Evolutionary conservation across 2,113 vertebrate species (phyloP).

Genomic region (Apteryx owenii): DNA sequence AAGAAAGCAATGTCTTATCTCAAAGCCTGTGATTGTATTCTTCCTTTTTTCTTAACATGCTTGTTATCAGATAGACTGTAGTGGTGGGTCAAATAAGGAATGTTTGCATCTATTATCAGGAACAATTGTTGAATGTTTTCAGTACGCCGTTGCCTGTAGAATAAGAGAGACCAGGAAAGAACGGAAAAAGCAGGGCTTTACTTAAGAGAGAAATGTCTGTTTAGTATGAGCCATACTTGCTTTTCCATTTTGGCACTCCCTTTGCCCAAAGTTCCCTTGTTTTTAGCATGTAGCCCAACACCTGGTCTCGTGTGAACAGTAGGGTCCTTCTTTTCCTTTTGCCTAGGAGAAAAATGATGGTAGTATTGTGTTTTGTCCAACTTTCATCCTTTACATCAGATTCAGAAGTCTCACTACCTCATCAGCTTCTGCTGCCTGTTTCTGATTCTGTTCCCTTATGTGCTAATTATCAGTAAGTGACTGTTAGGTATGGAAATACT

Average conservation of each 20-base stretch:
- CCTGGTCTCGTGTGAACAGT: not conserved
- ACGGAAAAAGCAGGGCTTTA: not conserved
- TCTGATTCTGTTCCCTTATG: not conserved
- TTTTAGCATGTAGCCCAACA: not conserved
- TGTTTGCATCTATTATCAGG: not conserved
- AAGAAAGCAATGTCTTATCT: not conserved
- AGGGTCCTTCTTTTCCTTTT: not conserved
- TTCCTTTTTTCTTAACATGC: not conserved
- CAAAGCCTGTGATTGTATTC: not conserved
- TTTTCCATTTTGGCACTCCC: not conserved
- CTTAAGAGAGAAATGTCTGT: not conserved
- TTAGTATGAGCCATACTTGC: not conserved
- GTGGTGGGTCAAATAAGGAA: not conserved
- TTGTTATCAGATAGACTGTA: not conserved
- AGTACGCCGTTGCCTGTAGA: not conserved
- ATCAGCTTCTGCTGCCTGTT: not conserved
- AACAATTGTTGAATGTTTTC: not conserved
- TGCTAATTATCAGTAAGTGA: not conserved
- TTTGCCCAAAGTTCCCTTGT: not conserved
- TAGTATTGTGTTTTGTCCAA: not conserved
- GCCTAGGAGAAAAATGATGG: not conserved
- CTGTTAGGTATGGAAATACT: fast-evolving
- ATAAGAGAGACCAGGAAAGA: not conserved
- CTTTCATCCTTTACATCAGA: not conserved
- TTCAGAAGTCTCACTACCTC: not conserved